Percentiles rank a stretch among this genome's conserved stretches.
Evolutionary conservation across 2,888 invertebrate genomes (phyloP).

Genomic region (Emesis russula): DNA sequence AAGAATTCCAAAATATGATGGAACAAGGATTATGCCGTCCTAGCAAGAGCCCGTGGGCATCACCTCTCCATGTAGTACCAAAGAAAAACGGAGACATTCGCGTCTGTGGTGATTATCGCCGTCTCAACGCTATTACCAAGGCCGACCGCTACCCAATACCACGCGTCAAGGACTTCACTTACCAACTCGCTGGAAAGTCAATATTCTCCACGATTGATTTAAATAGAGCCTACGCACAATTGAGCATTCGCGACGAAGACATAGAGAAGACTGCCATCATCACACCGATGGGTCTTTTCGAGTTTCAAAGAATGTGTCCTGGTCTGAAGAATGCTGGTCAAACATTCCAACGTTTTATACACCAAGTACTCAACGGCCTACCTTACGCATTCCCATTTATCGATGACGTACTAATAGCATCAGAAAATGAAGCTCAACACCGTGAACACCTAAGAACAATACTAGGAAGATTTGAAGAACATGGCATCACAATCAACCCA

Average conservation of each 20-base stretch:
- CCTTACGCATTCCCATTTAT: constrained; percentile 21
- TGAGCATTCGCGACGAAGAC: constrained; percentile 41
- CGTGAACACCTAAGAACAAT: not conserved
- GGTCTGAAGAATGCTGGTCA: constrained; percentile 28
- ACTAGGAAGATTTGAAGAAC: not conserved
- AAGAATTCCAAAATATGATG: constrained; percentile 24
- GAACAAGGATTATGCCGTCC: constrained; percentile 11
- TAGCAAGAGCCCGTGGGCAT: not conserved
- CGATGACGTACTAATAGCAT: constrained; percentile 21
- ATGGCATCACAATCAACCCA: no score
- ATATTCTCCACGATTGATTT: constrained; percentile 12
- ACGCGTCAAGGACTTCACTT: not conserved
- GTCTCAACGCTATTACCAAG: not conserved
- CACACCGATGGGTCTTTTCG: constrained; percentile 35
- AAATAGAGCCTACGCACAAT: constrained; percentile 64
- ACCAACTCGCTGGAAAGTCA: not conserved
- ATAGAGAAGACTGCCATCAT: constrained; percentile 50
- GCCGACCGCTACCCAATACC: constrained; percentile 12
- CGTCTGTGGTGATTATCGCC: not conserved
- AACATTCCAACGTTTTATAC: constrained; percentile 63
- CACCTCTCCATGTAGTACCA: not conserved
- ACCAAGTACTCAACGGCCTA: constrained; percentile 15
- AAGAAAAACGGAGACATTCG: not conserved
- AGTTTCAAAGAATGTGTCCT: constrained; percentile 8
- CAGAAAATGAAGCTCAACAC: not conserved